Percentiles rank a stretch among this genome's conserved stretches.
Evolutionary conservation across 2,113 vertebrate genomes (phyloP).

Genomic region (Vombatus ursinus): DNA sequence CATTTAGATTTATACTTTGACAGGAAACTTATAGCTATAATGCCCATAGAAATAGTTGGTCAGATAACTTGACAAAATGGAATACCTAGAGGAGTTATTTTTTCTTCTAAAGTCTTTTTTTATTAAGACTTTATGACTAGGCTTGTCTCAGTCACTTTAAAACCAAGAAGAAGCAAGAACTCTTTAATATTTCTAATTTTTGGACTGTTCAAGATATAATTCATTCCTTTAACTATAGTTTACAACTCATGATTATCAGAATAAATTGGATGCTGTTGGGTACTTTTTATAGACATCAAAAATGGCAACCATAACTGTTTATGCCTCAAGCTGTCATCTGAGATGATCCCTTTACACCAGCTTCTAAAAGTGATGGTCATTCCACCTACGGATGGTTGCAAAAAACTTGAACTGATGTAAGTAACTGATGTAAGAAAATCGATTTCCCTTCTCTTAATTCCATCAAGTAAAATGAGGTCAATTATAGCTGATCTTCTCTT

Average conservation of each 20-base stretch:
- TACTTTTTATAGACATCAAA: constrained; percentile 46
- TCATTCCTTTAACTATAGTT: not conserved
- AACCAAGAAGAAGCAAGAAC: not conserved
- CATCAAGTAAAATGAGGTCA: not conserved
- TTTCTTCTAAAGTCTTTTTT: not conserved
- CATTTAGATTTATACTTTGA: not conserved
- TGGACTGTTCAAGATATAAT: not conserved
- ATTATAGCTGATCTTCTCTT: not conserved
- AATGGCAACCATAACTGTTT: constrained; percentile 65
- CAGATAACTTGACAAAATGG: not conserved
- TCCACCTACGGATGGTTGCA: constrained; percentile 74
- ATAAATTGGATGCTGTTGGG: not conserved
- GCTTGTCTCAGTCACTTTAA: not conserved
- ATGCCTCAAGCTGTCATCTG: constrained; percentile 31
- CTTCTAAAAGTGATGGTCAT: constrained; percentile 64
- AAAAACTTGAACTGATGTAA: constrained; percentile 79
- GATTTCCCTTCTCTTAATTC: not conserved
- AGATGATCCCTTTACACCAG: rapidly evolving
- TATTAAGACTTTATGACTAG: not conserved
- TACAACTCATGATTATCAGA: not conserved
- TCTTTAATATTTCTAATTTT: constrained; percentile 34
- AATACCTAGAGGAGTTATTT: not conserved
- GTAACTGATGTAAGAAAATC: constrained; percentile 43
- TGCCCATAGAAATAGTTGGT: not conserved
- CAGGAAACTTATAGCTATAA: not conserved